Conservation (phyloP, 2,888 invertebrate species). For the Microctonus hyperodae region DNA sequence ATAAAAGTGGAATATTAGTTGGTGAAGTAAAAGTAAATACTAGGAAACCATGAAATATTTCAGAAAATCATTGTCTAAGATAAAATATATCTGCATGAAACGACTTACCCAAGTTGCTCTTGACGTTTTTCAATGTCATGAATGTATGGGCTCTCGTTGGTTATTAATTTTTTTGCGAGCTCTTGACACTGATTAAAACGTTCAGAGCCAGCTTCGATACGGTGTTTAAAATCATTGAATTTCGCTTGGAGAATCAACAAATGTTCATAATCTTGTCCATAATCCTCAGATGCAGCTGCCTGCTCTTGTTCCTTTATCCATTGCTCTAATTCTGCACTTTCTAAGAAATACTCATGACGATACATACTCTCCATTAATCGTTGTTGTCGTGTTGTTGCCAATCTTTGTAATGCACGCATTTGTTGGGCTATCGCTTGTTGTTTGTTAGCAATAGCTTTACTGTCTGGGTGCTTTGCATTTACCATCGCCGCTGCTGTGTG, state of each 20-base stretch:
- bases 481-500: conserved; percentile 85
- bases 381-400: conserved; percentile 80
- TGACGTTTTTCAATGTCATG: conserved; percentile 86
- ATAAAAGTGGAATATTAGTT: neutral
- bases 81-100: no score
- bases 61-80: neutral
- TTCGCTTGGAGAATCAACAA: conserved; percentile 84
- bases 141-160: conserved; percentile 85
- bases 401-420: conserved; percentile 80
- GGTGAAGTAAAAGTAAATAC: neutral
- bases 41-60: conserved; percentile 19
- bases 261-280: conserved; percentile 94
- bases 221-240: conserved; percentile 91
- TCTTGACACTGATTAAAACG: conserved; percentile 90
- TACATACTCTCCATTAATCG: conserved; percentile 91
- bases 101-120: conserved; percentile 80
- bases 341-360: conserved; percentile 89
- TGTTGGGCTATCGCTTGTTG: conserved; percentile 80
- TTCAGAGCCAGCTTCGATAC: conserved; percentile 89
- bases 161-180: conserved; percentile 85
- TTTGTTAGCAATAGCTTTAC: conserved; percentile 79
- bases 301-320: conserved; percentile 94
- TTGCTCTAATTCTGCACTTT: conserved; percentile 87
- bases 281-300: conserved; percentile 89
- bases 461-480: conserved; percentile 81